Evolutionary conservation across 2,113 vertebrate genomes (phyloP).

Genomic region (Muntiacus reevesi): DNA sequence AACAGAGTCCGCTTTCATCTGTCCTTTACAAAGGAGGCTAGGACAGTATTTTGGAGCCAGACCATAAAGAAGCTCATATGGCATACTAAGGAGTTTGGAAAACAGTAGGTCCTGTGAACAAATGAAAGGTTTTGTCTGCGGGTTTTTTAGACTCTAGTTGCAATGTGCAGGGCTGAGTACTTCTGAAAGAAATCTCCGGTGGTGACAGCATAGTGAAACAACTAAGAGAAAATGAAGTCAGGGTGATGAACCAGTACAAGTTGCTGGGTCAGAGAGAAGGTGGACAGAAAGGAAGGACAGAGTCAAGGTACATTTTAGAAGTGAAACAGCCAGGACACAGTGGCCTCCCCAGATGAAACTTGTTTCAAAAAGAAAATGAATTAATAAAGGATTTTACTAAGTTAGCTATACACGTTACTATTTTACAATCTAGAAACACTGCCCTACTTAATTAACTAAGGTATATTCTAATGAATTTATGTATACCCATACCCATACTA

Average conservation of each 20-base stretch:
- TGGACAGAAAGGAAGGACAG: neutral
- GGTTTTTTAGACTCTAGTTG: neutral
- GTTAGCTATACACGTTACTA: neutral
- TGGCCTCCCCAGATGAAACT: constrained; percentile 6
- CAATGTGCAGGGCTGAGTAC: neutral
- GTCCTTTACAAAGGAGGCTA: neutral
- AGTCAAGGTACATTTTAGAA: neutral
- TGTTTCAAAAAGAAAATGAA: constrained; percentile 18
- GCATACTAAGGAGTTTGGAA: neutral
- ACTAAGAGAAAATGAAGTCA: neutral
- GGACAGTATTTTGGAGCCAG: neutral
- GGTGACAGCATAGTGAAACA: neutral
- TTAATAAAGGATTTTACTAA: neutral
- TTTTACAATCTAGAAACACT: constrained; percentile 15
- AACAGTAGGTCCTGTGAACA: neutral
- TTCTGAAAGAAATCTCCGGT: neutral
- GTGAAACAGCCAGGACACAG: neutral
- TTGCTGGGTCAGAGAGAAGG: neutral
- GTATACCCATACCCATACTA: neutral
- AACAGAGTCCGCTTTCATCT: neutral
- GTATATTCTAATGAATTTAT: constrained; percentile 7
- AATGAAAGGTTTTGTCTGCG: neutral
- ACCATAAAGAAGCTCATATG: neutral
- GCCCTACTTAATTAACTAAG: neutral
- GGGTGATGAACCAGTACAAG: neutral